phyloP scores from a whole-genome alignment of 2,113 vertebrate species.

The Columba janthina region DNA sequence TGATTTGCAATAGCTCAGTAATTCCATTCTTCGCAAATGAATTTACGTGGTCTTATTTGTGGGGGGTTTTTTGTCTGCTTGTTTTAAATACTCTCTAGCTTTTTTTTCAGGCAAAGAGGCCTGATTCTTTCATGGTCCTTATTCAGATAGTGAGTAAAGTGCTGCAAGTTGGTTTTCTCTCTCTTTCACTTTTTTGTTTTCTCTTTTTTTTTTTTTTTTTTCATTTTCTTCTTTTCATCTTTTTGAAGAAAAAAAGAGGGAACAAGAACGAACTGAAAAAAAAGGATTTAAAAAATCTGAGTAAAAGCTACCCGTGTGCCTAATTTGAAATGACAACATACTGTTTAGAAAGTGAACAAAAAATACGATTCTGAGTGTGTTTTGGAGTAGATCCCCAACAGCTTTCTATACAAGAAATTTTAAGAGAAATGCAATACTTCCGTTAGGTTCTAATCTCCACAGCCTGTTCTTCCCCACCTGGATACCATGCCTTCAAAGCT shows the following conservation, averaged over 20 bases:
- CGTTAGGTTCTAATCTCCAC: not conserved
- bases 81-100: not conserved
- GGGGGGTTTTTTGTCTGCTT: not conserved
- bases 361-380: not conserved
- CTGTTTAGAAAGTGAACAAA: not conserved
- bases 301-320: not conserved
- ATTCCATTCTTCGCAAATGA: constrained; percentile 25
- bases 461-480: not conserved
- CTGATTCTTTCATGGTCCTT: not conserved
- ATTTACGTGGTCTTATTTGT: constrained; percentile 5
- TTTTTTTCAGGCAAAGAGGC: not conserved
- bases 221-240: not conserved
- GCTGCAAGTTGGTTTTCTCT: not conserved
- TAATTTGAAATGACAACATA: not conserved
- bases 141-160: not conserved
- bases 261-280: not conserved
- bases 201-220: no score
- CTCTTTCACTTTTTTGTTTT: not conserved
- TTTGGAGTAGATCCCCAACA: not conserved
- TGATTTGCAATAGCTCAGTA: constrained; percentile 1
- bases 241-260: not conserved
- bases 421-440: not conserved
- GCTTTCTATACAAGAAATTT: constrained; percentile 24
- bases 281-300: not conserved
- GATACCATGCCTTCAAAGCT: not conserved